phyloP scores from a whole-genome alignment of 2,797 vertebrate genomes.

The Leptatherina wallacei region DNA sequence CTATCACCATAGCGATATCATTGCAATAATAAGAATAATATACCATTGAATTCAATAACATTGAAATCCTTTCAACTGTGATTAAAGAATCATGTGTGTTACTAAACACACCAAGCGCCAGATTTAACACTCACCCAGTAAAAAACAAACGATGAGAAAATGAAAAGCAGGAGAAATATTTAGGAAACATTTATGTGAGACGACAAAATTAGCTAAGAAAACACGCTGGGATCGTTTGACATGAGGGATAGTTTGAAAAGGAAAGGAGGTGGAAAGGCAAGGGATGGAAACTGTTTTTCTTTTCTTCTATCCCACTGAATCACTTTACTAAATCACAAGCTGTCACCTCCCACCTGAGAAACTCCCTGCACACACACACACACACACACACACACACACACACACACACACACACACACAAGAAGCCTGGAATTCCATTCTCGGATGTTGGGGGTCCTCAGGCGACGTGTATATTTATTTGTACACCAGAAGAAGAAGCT shows the following conservation, averaged over 20 bases:
- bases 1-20: too few relatives aligned
- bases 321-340: constrained; percentile 22
- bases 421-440: constrained; percentile 9
- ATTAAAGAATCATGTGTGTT: too few relatives aligned
- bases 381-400: too few relatives aligned
- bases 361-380: not conserved
- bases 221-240: not conserved
- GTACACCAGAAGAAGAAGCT: constrained; percentile 17
- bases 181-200: not conserved
- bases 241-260: not conserved
- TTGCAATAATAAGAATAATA: too few relatives aligned
- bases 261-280: not conserved
- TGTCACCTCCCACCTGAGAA: constrained; percentile 17
- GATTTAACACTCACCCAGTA: not conserved
- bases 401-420: not conserved
- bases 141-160: not conserved
- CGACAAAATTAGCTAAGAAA: not conserved
- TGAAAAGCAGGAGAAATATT: not conserved
- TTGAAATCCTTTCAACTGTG: not conserved
- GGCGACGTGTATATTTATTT: constrained; percentile 32
- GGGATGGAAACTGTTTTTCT: not conserved
- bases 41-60: not conserved
- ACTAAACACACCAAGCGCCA: too few relatives aligned
- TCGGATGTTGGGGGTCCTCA: constrained; percentile 26
- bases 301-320: not conserved